A percentile compares a stretch with the other conserved stretches of the same genome.
Evolutionary conservation across 2,797 vertebrate genomes (phyloP).

Genomic region (Neoniphon sammara): DNA sequence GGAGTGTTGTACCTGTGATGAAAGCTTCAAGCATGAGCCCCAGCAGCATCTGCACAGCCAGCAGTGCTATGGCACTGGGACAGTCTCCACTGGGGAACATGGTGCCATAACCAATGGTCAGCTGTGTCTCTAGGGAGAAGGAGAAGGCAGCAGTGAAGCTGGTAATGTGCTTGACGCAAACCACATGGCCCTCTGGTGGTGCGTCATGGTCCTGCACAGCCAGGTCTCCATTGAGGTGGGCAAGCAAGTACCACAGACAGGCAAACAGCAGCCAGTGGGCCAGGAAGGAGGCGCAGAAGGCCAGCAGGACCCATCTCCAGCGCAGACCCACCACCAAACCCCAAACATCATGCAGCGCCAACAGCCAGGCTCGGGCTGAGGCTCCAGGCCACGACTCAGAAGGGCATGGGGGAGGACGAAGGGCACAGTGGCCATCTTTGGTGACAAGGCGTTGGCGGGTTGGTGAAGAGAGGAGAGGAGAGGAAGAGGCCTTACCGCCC

Average conservation of each 20-base stretch:
- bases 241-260: conserved; percentile 95
- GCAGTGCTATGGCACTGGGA: conserved; percentile 92
- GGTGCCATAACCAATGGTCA: conserved; percentile 98
- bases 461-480: conserved; percentile 85
- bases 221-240: conserved; percentile 95
- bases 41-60: conserved; percentile 97
- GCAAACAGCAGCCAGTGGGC: conserved; percentile 97
- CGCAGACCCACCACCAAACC: conserved; percentile 93
- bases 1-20: conserved; percentile 90
- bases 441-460: conserved; percentile 88
- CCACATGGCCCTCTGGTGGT: conserved; percentile 92
- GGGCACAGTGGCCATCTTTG: conserved; percentile 92
- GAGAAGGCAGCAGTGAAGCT: conserved; percentile 98
- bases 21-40: conserved; percentile 98
- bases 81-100: conserved; percentile 99
- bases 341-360: conserved; percentile 91
- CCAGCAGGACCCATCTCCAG: conserved; percentile 97
- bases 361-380: conserved; percentile 82
- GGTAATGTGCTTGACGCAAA: conserved; percentile 96
- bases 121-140: conserved; percentile 97
- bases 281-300: conserved; percentile 93
- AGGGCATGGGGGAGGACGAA: conserved; percentile 67
- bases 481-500: conserved; percentile 82
- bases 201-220: conserved; percentile 88
- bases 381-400: conserved; percentile 66